Evolutionary conservation across 2,888 invertebrate genomes (phyloP).

Genomic region (Marronus borbonicus): DNA sequence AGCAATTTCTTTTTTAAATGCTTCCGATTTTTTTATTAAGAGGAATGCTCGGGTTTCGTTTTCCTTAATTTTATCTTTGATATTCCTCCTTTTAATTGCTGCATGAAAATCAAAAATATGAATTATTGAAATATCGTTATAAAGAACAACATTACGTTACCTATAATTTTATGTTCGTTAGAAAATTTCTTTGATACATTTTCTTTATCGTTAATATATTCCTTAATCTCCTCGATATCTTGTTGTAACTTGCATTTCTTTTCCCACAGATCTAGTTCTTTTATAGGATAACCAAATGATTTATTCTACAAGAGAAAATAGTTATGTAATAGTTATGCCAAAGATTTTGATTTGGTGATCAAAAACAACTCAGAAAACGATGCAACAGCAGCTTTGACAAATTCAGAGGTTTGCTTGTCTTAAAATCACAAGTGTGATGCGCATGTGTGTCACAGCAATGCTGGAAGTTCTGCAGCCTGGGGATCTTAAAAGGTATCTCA

Average conservation of each 20-base stretch:
- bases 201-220: conserved; percentile 44
- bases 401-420: too few relatives aligned
- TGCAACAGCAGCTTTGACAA: too few relatives aligned
- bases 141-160: conserved; percentile 1
- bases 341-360: neutral
- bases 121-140: too few relatives aligned
- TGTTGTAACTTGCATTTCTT: conserved; percentile 45
- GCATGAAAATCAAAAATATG: neutral
- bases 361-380: too few relatives aligned
- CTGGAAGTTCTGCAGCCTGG: too few relatives aligned
- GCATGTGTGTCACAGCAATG: too few relatives aligned
- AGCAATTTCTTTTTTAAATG: conserved; percentile 45
- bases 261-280: conserved; percentile 53
- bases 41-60: conserved; percentile 43
- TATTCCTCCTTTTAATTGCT: conserved; percentile 42
- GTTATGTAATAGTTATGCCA: neutral
- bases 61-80: conserved; percentile 44
- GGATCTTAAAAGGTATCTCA: too few relatives aligned
- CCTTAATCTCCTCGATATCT: conserved; percentile 32
- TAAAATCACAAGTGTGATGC: too few relatives aligned
- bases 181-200: conserved; percentile 21
- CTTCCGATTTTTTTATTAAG: conserved; percentile 36
- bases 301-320: conserved; percentile 41
- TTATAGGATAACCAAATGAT: conserved; percentile 32
- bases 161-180: conserved; percentile 49